Percentiles rank a stretch among this genome's conserved stretches.
These are phyloP conservation scores for Emydocephalus ijimae DNA, from an alignment of 2,113 vertebrate species.

Conservation along the genomic window DNA sequence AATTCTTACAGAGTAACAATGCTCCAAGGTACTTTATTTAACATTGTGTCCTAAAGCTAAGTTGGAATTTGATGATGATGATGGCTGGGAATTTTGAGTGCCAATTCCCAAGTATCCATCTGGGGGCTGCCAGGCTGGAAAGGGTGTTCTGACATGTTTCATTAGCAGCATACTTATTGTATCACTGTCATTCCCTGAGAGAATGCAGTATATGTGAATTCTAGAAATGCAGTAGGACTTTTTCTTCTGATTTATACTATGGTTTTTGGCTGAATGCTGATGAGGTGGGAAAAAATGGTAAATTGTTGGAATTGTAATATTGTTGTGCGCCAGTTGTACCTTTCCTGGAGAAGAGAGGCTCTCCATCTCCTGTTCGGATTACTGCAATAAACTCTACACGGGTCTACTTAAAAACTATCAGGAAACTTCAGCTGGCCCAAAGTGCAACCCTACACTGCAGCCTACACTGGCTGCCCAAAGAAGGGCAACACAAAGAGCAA, in stretches of 20 bases:
- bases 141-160: neutral
- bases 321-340: neutral
- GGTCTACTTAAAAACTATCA: neutral
- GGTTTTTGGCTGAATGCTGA: neutral
- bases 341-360: neutral
- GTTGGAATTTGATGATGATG: neutral
- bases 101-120: neutral
- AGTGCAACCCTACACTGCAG: neutral
- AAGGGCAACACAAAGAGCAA: neutral
- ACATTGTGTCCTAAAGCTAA: neutral
- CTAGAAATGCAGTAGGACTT: neutral
- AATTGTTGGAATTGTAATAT: neutral
- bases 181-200: neutral
- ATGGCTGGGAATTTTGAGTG: neutral
- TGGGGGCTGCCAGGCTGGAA: neutral
- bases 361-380: neutral
- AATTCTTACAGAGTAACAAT: neutral
- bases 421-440: neutral
- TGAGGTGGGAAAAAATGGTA: neutral
- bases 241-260: neutral
- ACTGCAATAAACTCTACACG: neutral
- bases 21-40: neutral
- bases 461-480: neutral
- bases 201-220: neutral
- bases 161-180: neutral